Base-by-base conservation (phyloP, 2,797 vertebrate species). In the Halcyon leucocephala region DNA sequence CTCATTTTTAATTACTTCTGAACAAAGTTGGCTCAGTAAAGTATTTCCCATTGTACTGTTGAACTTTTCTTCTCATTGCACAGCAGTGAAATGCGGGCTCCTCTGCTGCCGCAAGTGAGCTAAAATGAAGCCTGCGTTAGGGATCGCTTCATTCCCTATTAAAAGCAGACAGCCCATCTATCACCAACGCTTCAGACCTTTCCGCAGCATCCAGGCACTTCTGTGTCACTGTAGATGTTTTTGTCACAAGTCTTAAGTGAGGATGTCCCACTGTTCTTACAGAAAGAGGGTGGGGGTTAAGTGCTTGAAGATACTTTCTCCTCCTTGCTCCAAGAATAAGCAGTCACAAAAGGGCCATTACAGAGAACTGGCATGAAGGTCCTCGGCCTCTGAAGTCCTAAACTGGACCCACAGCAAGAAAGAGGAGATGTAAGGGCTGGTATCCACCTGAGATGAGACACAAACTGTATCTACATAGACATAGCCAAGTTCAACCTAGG, bases 11-110 rank as follows among this genome's bases (percentile, higher is more conserved):
- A 95, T 94, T 79, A 19, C 4, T 85, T 84, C 46, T 44, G 33
- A 94, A 95, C 94, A 93, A 94, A 93, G 89, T 86, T 96, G 96
- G 91, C 96, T 86, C 82, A 55, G 80, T 33, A n/a, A 92, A 91
- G 82, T 24, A 21, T 83, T 91, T 95, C 93, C 93, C 89, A 97
- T 95, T 96, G 96, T 96, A 29, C 86, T 95, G 91, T 93, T 95
- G 89, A 96, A 66, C 14, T 41, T 65, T 89, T 60, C 77, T 84
- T 61, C 95, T 86, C 91, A 14, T 88, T 62, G 13, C 72, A 58
- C 49, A 90, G 82, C 82, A 91, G 89, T 3, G 33, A 89, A 51
- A 64, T 6, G 4, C 46, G 29, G 62, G 35, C 85, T 62, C 37
- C 84, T 80, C 77, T 31, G 48, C 78, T 70, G 89, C 83, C 86